Evolutionary conservation across 1,140 invertebrate genomes (phyloP).

Genomic region (Drosophila pachea): DNA sequence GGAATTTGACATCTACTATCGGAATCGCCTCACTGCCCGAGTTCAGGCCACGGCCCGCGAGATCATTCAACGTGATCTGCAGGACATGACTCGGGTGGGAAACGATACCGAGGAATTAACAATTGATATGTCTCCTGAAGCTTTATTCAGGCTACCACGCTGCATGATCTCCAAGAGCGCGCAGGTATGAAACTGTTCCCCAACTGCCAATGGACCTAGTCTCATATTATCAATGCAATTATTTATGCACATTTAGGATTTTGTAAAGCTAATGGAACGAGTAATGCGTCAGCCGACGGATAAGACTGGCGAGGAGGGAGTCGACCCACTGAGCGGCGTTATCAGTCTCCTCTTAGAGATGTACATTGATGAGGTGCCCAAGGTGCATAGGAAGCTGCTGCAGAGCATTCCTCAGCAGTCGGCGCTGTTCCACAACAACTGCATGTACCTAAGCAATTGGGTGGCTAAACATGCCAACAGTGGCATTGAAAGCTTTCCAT

Average conservation of each 20-base stretch:
- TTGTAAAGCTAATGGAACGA: conserved; percentile 85
- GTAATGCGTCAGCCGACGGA: conserved; percentile 86
- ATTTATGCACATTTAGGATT: conserved; percentile 79
- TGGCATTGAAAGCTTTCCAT: conserved; percentile 70
- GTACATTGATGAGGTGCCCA: conserved; percentile 88
- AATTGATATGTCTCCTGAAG: conserved; percentile 50
- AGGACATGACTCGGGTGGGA: conserved; percentile 85
- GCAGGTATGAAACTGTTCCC: conserved; percentile 36
- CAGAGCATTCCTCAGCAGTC: conserved; percentile 90
- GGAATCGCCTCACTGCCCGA: conserved; percentile 87
- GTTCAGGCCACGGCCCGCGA: conserved; percentile 85
- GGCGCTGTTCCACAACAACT: conserved; percentile 96
- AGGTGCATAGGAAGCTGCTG: conserved; percentile 88
- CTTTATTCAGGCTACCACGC: conserved; percentile 78
- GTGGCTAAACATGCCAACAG: conserved; percentile 70
- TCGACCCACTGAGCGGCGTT: conserved; percentile 82
- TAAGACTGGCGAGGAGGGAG: conserved; percentile 82
- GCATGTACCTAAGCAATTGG: conserved; percentile 90
- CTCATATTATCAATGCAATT: too few relatives aligned
- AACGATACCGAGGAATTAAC: conserved; percentile 67
- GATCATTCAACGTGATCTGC: conserved; percentile 90
- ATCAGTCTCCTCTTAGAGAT: conserved; percentile 86
- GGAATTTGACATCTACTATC: conserved; percentile 89
- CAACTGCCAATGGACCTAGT: too few relatives aligned
- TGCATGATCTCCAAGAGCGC: conserved; percentile 83